phyloP scores from a whole-genome alignment of 2,113 vertebrate genomes.

The Vombatus ursinus region DNA sequence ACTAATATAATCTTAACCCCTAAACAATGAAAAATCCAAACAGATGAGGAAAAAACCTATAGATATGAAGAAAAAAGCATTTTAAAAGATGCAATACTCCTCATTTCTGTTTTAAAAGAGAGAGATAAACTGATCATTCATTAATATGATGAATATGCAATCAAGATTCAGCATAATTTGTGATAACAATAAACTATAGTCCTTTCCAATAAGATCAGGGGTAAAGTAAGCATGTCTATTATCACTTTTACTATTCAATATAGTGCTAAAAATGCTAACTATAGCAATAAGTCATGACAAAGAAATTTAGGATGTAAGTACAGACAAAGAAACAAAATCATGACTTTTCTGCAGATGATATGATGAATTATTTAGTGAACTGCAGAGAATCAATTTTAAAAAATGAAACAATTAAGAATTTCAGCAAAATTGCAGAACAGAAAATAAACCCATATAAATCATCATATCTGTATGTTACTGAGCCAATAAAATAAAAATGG shows the following conservation, averaged over 20 bases:
- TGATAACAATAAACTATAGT: neutral
- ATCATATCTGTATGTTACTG: neutral
- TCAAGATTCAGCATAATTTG: neutral
- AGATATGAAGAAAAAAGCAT: too few species aligned
- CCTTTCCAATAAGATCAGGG: neutral
- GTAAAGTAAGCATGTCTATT: neutral
- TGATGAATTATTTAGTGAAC: neutral
- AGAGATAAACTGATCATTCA: neutral
- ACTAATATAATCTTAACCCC: too few species aligned
- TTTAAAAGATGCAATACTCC: too few species aligned
- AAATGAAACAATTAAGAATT: neutral
- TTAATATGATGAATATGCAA: neutral
- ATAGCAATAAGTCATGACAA: neutral
- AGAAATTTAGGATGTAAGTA: neutral
- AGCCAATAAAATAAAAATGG: neutral
- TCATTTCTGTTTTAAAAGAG: too few species aligned
- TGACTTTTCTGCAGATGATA: neutral
- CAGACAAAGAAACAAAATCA: neutral
- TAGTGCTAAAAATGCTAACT: neutral
- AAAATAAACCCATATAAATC: neutral
- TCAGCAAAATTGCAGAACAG: neutral
- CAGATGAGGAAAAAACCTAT: too few species aligned
- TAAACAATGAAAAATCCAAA: too few species aligned
- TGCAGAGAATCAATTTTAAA: neutral
- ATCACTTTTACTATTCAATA: neutral